Base-by-base conservation (phyloP, 2,888 invertebrate species). In the Cartodere bifasciata region DNA sequence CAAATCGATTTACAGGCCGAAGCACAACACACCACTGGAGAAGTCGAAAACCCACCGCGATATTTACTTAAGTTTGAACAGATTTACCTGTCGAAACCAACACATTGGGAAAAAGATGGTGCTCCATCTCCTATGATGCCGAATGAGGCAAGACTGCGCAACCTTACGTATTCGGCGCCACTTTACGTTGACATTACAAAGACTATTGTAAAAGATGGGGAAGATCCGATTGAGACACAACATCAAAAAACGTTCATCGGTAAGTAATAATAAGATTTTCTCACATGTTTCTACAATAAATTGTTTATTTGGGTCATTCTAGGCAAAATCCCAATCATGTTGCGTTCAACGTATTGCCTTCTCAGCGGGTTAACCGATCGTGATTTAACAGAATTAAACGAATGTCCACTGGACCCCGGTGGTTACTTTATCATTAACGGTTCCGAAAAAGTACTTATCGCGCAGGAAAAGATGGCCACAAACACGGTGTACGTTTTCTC, bases 51-150 rank as follows among this genome's bases (percentile, higher is more conserved):
- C 31, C 90, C 90, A 2, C 84, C 92, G 0, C 75, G 84, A 38
- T 97, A 92, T 63, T 64, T 88, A 21, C 59, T 99, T 4, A 98
- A 97, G 63, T 98, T 99, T 62, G 97, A 95, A 58, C 97, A 98
- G 64, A 97, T 98, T 56, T 98, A 99, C 57, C 62, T 99, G 25
- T 97, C 97, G 0, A 98, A 98, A 60, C 98, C 98, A 2, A 99
- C 97, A 4, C 98, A 99, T 69, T 99, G 98, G 98, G 98, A 99
- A 60, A 98, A 98, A 64, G 98, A 98, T 68, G 98, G 98, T 53
- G 91, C 95, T 0, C 95, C 97, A 9, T 87, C 90, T 34, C 94
- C 95, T 35, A 95, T 99, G 95, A 98, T 98, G 94, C 98, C 98
- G 1, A 99, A 98, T 53, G 98, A 98, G 63, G 98, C 98, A 3